A percentile compares a stretch with the other conserved stretches of the same genome.
These are phyloP conservation scores for Maccullochella peelii DNA, from an alignment of 2,113 vertebrate species.

Conservation along the genomic window DNA sequence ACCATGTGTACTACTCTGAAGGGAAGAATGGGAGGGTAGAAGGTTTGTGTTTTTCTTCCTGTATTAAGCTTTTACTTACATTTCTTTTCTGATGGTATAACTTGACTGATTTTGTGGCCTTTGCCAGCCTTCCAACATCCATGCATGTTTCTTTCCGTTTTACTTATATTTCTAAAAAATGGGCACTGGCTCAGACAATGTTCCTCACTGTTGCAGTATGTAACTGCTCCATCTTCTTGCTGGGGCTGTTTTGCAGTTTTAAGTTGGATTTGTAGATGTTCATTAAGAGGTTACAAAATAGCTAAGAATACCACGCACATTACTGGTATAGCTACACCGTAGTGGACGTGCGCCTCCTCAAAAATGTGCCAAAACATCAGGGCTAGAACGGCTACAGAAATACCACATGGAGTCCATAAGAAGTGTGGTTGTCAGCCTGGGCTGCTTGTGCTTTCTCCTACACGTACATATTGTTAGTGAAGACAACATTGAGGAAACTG, in stretches of 20 bases:
- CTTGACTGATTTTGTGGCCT: neutral
- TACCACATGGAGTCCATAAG: neutral
- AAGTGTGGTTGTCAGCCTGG: neutral
- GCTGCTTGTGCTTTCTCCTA: neutral
- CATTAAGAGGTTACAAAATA: neutral
- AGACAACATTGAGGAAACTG: neutral
- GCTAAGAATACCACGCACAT: neutral
- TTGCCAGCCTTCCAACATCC: neutral
- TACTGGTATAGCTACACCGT: neutral
- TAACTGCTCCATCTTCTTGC: neutral
- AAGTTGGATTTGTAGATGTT: neutral
- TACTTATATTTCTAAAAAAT: neutral
- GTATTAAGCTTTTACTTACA: neutral
- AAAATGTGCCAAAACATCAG: no score
- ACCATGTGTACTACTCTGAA: neutral
- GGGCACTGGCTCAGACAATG: neutral
- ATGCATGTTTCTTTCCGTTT: neutral
- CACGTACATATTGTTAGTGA: no score
- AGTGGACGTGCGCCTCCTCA: neutral
- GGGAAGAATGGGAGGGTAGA: no score
- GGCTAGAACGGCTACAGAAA: no score
- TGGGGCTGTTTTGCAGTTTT: neutral
- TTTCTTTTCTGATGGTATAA: neutral
- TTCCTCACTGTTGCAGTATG: neutral
- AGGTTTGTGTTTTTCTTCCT: neutral